Conservation (phyloP, 2,888 invertebrate species). For the Allolobophora icterica region DNA sequence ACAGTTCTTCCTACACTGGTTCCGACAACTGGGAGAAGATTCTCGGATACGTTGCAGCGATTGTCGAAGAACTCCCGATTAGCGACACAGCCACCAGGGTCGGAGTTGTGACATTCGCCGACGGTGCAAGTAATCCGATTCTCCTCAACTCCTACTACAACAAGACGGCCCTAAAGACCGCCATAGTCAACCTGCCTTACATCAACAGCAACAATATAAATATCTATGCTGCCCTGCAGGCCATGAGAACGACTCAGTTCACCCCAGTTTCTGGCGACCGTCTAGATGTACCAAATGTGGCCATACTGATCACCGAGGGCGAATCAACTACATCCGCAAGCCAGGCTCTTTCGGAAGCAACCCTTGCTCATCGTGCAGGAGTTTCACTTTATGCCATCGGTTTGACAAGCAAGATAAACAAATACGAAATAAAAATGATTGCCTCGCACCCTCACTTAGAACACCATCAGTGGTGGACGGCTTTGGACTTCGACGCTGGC, state of each 20-base stretch:
- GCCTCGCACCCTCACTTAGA: slow-evolving; percentile 21
- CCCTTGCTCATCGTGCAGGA: background rate
- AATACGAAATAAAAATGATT: slow-evolving; percentile 24
- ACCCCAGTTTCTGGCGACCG: slow-evolving; percentile 33
- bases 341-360: slow-evolving; percentile 30
- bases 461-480: slow-evolving; percentile 32
- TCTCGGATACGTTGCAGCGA: slow-evolving; percentile 28
- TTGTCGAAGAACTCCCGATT: slow-evolving; percentile 33
- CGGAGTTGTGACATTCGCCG: slow-evolving; percentile 38
- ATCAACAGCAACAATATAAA: background rate
- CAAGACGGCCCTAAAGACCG: slow-evolving; percentile 31
- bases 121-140: background rate
- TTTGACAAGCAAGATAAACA: slow-evolving; percentile 23
- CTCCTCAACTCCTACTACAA: slow-evolving; percentile 22
- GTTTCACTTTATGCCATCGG: background rate
- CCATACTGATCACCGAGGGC: slow-evolving; percentile 37
- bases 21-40: slow-evolving; percentile 28
- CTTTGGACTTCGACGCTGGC: background rate
- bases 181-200: slow-evolving; percentile 18
- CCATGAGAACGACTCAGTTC: slow-evolving; percentile 27
- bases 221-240: slow-evolving; percentile 28
- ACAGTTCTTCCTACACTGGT: slow-evolving; percentile 15
- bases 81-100: slow-evolving; percentile 27
- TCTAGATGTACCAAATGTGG: slow-evolving; percentile 37
- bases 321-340: background rate